Evolutionary conservation across 2,113 vertebrate species (phyloP).

Genomic region (Ammodytes marinus): DNA sequence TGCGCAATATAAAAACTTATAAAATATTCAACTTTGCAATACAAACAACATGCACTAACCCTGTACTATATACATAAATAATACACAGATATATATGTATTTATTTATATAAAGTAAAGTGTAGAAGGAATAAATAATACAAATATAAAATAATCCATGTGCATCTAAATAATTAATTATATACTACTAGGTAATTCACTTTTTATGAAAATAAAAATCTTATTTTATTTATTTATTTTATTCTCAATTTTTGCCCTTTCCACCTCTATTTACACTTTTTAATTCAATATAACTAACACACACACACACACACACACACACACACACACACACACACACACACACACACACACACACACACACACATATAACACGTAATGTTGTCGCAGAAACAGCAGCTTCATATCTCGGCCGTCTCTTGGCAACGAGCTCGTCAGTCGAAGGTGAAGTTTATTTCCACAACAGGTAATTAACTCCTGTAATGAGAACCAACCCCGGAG

Average conservation of each 20-base stretch:
- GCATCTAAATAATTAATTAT: too few relatives aligned
- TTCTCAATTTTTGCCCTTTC: not conserved
- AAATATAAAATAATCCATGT: too few relatives aligned
- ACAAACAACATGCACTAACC: not conserved
- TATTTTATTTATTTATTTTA: not conserved
- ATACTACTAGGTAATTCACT: not conserved
- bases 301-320: too few relatives aligned
- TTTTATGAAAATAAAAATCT: not conserved
- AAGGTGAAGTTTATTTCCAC: conserved; percentile 59
- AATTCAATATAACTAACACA: not conserved
- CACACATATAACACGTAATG: not conserved
- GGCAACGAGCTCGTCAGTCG: conserved; percentile 33
- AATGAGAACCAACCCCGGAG: conserved; percentile 50
- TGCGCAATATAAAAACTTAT: not conserved
- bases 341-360: too few relatives aligned
- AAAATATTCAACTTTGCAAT: not conserved
- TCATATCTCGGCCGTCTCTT: conserved; percentile 1
- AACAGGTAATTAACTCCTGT: conserved; percentile 70
- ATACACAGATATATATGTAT: not conserved
- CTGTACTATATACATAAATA: not conserved
- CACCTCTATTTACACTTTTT: not conserved
- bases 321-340: too few relatives aligned
- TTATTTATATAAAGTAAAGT: not conserved
- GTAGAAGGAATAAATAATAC: not conserved
- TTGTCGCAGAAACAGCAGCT: not conserved